Percentiles rank a stretch among this genome's conserved stretches.
Evolutionary conservation across 2,797 vertebrate species (phyloP).

Genomic region (Phataginus tricuspis): DNA sequence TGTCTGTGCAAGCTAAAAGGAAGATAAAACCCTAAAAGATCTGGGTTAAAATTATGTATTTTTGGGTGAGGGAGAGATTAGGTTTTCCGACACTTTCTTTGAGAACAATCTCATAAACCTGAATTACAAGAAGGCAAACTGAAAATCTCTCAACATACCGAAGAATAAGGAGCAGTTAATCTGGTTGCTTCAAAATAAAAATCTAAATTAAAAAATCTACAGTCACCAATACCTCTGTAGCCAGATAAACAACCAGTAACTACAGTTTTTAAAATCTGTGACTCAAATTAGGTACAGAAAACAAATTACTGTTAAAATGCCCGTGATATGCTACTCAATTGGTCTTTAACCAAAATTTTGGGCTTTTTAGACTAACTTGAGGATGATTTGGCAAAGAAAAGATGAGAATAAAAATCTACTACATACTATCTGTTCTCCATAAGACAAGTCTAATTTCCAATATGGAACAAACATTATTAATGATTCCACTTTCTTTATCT

Average conservation of each 20-base stretch:
- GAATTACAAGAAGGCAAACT: constrained; percentile 53
- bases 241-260: not conserved
- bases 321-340: not conserved
- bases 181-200: not conserved
- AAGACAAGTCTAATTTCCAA: constrained; percentile 9
- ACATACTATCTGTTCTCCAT: constrained; percentile 21
- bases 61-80: not conserved
- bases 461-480: not conserved
- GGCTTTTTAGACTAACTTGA: not conserved
- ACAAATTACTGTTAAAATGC: constrained; percentile 47
- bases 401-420: constrained; percentile 33
- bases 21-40: constrained; percentile 42
- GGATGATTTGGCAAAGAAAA: constrained; percentile 58
- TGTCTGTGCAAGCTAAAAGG: not conserved
- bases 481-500: constrained; percentile 27
- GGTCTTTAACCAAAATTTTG: not conserved
- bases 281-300: constrained; percentile 29
- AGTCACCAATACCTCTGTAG: not conserved
- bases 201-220: too few species aligned
- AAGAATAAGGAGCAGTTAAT: constrained; percentile 30
- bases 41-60: constrained; percentile 19
- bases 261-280: not conserved
- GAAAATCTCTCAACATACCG: constrained; percentile 37
- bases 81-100: not conserved
- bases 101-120: constrained; percentile 43